phyloP scores from a whole-genome alignment of 2,888 invertebrate species.

The Deilephila elpenor region DNA sequence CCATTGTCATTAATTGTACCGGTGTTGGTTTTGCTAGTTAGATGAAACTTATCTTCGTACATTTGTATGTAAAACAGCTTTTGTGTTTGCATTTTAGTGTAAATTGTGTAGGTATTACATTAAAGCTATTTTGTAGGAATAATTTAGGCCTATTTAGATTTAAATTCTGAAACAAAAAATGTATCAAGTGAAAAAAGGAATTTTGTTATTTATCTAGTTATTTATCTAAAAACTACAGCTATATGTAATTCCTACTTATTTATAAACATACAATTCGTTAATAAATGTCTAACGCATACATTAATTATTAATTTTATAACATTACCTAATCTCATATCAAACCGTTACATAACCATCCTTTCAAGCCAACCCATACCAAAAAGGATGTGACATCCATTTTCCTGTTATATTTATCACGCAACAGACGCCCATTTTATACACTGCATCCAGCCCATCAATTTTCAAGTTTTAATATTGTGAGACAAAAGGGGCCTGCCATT shows the following conservation, averaged over 20 bases:
- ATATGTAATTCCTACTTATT: no score
- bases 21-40: constrained; percentile 17
- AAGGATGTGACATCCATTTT: neutral
- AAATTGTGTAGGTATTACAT: neutral
- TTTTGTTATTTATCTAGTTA: no score
- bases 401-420: neutral
- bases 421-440: constrained; percentile 11
- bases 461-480: constrained; percentile 49
- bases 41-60: constrained; percentile 10
- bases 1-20: constrained; percentile 14
- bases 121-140: neutral
- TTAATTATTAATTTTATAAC: no score
- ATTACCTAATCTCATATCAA: no score
- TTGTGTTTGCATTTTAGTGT: neutral
- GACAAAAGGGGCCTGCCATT: constrained; percentile 47
- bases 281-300: neutral
- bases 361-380: no score
- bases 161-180: no score
- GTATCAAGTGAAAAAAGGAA: no score
- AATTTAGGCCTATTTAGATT: neutral
- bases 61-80: neutral
- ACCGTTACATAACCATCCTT: no score
- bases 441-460: constrained; percentile 45
- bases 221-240: no score
- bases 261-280: no score